Evolutionary conservation across 2,888 invertebrate species (phyloP).

Genomic region (Aphrophora alni): DNA sequence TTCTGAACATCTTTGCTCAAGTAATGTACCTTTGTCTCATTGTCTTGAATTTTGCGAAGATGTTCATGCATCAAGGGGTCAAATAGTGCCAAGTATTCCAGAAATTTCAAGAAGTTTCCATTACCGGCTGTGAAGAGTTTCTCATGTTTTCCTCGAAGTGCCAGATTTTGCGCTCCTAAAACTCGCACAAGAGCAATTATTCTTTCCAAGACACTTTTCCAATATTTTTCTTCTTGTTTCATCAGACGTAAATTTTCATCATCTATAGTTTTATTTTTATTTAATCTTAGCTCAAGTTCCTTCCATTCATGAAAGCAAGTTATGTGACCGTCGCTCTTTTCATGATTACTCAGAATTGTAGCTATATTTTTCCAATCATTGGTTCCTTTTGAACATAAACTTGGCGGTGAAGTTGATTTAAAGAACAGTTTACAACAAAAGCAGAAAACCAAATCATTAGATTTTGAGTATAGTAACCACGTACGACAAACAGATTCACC

Average conservation of each 20-base stretch:
- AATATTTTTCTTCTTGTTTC: neutral
- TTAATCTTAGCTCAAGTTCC: neutral
- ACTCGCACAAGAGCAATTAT: constrained; percentile 6
- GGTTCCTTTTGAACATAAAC: neutral
- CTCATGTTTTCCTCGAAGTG: constrained; percentile 12
- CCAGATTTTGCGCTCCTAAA: constrained; percentile 7
- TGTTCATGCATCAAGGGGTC: constrained; percentile 21
- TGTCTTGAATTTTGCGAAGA: neutral
- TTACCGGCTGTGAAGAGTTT: constrained; percentile 18
- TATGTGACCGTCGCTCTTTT: neutral
- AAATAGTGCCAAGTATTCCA: constrained; percentile 12
- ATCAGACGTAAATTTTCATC: neutral
- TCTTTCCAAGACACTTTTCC: constrained; percentile 22
- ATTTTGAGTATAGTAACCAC: neutral
- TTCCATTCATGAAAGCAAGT: neutral
- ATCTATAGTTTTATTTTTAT: constrained; percentile 18
- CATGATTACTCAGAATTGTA: neutral
- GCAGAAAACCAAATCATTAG: neutral
- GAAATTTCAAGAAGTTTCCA: constrained; percentile 21
- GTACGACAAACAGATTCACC: neutral
- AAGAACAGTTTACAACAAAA: constrained; percentile 11
- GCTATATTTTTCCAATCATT: constrained; percentile 8
- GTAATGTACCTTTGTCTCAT: constrained; percentile 18
- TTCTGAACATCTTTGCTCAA: constrained; percentile 30
- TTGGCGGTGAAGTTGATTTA: neutral